Evolutionary conservation across 2,113 vertebrate species (phyloP).

Genomic region (Psittacus erithacus): DNA sequence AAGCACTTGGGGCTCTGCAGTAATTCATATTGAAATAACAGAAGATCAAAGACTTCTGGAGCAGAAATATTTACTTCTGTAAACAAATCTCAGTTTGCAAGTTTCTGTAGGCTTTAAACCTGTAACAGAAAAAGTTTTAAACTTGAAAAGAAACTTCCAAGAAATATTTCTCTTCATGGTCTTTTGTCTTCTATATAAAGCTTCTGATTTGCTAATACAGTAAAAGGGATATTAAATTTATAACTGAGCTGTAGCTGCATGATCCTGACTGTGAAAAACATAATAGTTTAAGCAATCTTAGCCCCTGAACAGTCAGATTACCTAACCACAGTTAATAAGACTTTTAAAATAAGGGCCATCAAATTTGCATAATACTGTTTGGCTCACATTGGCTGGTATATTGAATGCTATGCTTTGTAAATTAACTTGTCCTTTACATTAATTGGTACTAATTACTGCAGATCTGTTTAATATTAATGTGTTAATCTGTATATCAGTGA

Average conservation of each 20-base stretch:
- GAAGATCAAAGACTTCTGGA: background rate
- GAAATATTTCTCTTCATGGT: background rate
- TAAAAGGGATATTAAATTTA: background rate
- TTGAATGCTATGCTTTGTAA: constrained; percentile 33
- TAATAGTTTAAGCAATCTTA: background rate
- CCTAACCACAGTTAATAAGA: background rate
- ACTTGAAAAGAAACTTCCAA: background rate
- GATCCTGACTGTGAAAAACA: background rate
- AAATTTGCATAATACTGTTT: background rate
- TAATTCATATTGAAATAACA: background rate
- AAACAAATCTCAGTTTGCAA: background rate
- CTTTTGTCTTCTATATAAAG: background rate
- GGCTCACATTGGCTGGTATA: background rate
- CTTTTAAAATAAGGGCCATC: background rate
- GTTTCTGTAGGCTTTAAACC: background rate
- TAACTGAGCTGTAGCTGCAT: background rate
- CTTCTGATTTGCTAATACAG: background rate
- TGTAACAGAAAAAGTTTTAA: background rate
- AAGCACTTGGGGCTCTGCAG: background rate
- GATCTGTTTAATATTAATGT: constrained; percentile 50
- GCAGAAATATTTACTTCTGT: background rate
- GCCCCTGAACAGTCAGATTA: background rate
- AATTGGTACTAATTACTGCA: constrained; percentile 45
- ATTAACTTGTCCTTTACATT: constrained; percentile 59
- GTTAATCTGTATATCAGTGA: constrained; percentile 44